Evolutionary conservation across 2,797 vertebrate genomes (phyloP), one percentile per base, ranked within the genome.

Genomic region (Anabas testudineus): DNA sequence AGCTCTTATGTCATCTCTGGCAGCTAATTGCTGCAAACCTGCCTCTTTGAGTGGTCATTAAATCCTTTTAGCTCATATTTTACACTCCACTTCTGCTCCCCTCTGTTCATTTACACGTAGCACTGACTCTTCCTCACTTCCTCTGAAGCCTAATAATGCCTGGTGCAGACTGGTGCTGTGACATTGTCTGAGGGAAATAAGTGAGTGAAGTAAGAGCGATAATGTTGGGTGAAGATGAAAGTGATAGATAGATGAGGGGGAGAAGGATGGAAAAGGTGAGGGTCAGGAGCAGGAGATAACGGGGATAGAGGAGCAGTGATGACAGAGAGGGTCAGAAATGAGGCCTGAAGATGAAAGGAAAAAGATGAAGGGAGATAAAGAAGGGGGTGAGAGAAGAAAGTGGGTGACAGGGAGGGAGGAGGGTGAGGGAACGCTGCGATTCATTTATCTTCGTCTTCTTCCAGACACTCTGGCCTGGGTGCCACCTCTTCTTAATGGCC

Each of bases 391-490:
- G 47, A 2, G 21, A 14, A 51, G n/a, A 28, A 37, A 26, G 41
- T 60, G 16, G 43, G 61, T 32, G 54, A 66, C 30, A 66, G 6
- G 42, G 51, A 76, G 59, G 57, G 14, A 30, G 18, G n/a, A 62
- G 28, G 48, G 53, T 19, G 72, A 71, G 71, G 59, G 72, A 74
- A 70, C 7, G 68, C 46, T 64, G 65, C 28, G 65, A 74, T 76
- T 82, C 84, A 90, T 91, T 88, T 78, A 90, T 92, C 88, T 87
- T n/a, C 30, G 87, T 87, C 87, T 78, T 59, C 69, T 51, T n/a
- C 49, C 69, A 82, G 84, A 88, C 76, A 37, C 51, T 81, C 28
- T 13, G 32, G 72, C 82, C 82, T 51, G 53, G 60, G 60, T 67
- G 76, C 77, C 72, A 75, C 78, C 66, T 78, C 67, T 37, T 74